Conservation (phyloP, 1,140 invertebrate species). For the Drosophila sp. region DNA sequence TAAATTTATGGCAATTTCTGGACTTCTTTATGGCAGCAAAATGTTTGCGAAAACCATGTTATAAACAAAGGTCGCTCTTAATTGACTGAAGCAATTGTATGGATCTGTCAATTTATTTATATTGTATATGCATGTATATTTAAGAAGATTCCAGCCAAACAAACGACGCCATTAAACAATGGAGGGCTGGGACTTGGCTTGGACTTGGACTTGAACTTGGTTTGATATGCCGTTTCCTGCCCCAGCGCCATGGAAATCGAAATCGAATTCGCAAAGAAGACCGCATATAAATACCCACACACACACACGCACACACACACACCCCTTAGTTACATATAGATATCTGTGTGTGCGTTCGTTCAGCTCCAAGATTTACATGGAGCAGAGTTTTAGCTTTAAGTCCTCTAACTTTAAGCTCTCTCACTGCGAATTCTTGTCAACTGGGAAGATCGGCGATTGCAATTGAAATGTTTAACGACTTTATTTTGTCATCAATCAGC, state of each 20-base stretch:
- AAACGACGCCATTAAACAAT: slow-evolving; percentile 19
- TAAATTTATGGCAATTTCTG: slow-evolving; percentile 4
- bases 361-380: slow-evolving; percentile 15
- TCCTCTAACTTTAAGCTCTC: slow-evolving; percentile 14
- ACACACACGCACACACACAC: not conserved
- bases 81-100: slow-evolving; percentile 20
- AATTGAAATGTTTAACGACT: slow-evolving; percentile 32
- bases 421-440: slow-evolving; percentile 21
- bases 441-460: slow-evolving; percentile 24
- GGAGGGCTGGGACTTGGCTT: slow-evolving; percentile 6
- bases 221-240: slow-evolving; percentile 19
- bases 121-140: slow-evolving; percentile 20
- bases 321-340: not conserved
- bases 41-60: slow-evolving; percentile 1
- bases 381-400: slow-evolving; percentile 5
- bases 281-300: not conserved
- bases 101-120: slow-evolving; percentile 21
- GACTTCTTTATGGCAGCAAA: slow-evolving; percentile 2
- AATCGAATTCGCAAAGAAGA: slow-evolving; percentile 13
- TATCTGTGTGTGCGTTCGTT: not conserved
- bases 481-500: slow-evolving; percentile 30
- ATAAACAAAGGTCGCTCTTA: slow-evolving; percentile 23
- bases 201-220: not conserved
- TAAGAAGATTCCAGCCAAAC: slow-evolving; percentile 20
- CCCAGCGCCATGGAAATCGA: slow-evolving; percentile 16